Conservation (phyloP, 2,888 invertebrate species). For the Argynnis bischoffii region DNA sequence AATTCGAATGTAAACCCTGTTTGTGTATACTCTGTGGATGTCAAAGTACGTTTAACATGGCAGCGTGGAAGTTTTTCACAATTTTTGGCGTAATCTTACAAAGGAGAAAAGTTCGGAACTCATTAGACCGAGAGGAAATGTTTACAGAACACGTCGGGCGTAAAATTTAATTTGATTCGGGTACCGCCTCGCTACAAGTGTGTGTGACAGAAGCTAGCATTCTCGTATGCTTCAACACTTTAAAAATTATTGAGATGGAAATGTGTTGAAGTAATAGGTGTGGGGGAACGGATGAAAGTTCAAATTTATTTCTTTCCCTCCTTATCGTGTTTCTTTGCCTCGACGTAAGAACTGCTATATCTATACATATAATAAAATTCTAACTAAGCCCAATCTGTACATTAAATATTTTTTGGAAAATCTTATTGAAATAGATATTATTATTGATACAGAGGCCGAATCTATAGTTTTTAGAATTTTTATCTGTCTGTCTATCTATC, state of each 20-base stretch:
- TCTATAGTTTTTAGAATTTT: no score
- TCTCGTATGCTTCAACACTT: constrained; percentile 2
- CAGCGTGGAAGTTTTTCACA: constrained; percentile 60
- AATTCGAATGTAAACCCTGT: constrained; percentile 3
- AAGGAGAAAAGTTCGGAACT: constrained; percentile 68
- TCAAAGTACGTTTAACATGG: constrained; percentile 52
- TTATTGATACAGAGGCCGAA: no score
- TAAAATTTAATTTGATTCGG: constrained; percentile 63
- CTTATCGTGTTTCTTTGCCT: constrained; percentile 8
- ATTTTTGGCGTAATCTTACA: constrained; percentile 69
- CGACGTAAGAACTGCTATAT: background rate
- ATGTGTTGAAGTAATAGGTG: constrained; percentile 9
- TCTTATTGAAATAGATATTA: no score
- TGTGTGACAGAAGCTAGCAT: constrained; percentile 23
- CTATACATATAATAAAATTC: no score
- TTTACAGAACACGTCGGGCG: constrained; percentile 63
- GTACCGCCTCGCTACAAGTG: constrained; percentile 34
- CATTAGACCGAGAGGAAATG: constrained; percentile 64
- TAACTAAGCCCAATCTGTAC: no score
- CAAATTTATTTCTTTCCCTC: background rate
- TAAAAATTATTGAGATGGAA: constrained; percentile 17
- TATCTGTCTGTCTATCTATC: no score
- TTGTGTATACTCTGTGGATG: constrained; percentile 39
- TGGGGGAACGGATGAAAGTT: constrained; percentile 5
- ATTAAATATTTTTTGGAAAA: no score